Conservation (phyloP, 2,797 vertebrate species). For the Neoniphon sammara region DNA sequence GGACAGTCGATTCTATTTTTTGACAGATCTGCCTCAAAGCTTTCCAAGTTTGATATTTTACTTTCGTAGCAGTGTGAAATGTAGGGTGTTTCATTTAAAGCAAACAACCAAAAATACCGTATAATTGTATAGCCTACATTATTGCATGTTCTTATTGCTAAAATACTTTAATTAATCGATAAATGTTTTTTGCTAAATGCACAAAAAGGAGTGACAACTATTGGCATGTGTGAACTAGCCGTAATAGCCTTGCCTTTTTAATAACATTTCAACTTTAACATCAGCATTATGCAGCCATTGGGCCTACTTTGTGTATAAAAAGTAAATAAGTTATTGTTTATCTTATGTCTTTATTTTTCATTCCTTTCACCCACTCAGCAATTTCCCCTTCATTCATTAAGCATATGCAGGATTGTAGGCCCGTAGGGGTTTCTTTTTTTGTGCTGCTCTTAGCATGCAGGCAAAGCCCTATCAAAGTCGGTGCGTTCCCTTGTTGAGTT, state of each 20-base stretch:
- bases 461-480: conserved; percentile 22
- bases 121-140: not conserved
- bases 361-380: not conserved
- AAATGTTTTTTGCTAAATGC: too few relatives aligned
- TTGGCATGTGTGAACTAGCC: not conserved
- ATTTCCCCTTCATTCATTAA: not conserved
- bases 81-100: not conserved
- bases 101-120: not conserved
- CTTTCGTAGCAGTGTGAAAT: not conserved
- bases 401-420: not conserved
- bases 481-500: conserved; percentile 36
- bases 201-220: not conserved
- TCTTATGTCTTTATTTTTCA: not conserved
- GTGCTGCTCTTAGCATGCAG: not conserved
- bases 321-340: not conserved
- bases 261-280: not conserved
- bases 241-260: not conserved
- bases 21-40: conserved; percentile 79
- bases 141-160: not conserved
- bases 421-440: not conserved
- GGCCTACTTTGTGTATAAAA: not conserved
- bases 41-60: not conserved
- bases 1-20: conserved; percentile 90
- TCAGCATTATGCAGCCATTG: too few relatives aligned
- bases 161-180: not conserved